Evolutionary conservation across 2,113 vertebrate genomes (phyloP).

Genomic region (Menura novaehollandiae): DNA sequence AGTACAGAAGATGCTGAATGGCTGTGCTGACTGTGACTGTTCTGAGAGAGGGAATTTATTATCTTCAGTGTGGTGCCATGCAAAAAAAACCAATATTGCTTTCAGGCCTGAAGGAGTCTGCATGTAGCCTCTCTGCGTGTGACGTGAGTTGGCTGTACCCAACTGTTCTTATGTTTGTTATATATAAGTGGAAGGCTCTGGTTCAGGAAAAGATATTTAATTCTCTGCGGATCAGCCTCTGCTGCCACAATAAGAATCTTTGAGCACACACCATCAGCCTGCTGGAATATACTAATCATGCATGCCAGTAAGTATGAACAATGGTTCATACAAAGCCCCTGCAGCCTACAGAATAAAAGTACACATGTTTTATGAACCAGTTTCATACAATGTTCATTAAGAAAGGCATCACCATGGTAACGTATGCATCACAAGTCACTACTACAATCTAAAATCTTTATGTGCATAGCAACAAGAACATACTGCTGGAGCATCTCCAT

Average conservation of each 20-base stretch:
- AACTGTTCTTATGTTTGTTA: not conserved
- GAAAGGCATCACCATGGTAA: constrained; percentile 40
- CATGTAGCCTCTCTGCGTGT: not conserved
- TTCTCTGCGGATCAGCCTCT: not conserved
- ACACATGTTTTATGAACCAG: constrained; percentile 13
- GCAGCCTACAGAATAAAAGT: not conserved
- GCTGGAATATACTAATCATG: not conserved
- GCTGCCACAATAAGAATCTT: not conserved
- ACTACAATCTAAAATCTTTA: not conserved
- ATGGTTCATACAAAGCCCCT: not conserved
- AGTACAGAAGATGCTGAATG: not conserved
- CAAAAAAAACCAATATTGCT: not conserved
- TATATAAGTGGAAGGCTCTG: not conserved
- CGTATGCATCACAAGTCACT: not conserved
- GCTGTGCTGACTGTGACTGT: not conserved
- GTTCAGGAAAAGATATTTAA: not conserved
- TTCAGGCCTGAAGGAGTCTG: not conserved
- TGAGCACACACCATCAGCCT: not conserved
- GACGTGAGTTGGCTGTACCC: not conserved
- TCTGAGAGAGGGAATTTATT: not conserved
- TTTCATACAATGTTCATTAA: constrained; percentile 46
- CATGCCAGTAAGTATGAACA: not conserved
- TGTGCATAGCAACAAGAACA: not conserved
- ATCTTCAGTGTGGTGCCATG: not conserved
- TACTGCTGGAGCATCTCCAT: not conserved